Conservation (phyloP, 2,888 invertebrate species). For the Scotopteryx bipunctaria region DNA sequence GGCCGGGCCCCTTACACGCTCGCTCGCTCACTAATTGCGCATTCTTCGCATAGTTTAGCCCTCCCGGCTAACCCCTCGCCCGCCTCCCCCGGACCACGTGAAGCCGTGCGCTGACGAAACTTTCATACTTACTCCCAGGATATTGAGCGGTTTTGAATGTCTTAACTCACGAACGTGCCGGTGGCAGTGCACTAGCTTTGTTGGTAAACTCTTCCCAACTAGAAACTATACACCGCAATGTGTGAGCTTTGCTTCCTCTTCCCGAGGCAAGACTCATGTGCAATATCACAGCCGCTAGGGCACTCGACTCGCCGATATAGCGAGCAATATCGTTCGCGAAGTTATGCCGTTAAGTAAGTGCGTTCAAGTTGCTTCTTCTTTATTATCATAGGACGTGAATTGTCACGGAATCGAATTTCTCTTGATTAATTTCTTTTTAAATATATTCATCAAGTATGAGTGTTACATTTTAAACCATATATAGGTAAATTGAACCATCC, state of each 20-base stretch:
- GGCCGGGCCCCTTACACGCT: slow-evolving; percentile 86
- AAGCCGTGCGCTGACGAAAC: slow-evolving; percentile 82
- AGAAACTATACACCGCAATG: slow-evolving; percentile 51
- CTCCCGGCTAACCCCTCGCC: slow-evolving; percentile 85
- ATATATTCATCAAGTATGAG: too few species aligned
- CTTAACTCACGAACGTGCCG: slow-evolving; percentile 81
- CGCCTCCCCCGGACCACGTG: slow-evolving; percentile 81
- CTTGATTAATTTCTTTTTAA: too few species aligned
- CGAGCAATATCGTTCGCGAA: slow-evolving; percentile 16
- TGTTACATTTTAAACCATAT: too few species aligned
- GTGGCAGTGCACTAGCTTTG: slow-evolving; percentile 68
- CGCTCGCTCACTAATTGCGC: slow-evolving; percentile 96
- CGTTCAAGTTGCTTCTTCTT: slow-evolving; percentile 7
- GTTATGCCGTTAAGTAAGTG: slow-evolving; percentile 13
- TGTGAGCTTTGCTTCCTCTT: slow-evolving; percentile 47
- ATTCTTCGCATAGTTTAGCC: slow-evolving; percentile 98
- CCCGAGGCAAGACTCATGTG: slow-evolving; percentile 34
- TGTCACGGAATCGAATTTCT: too few species aligned
- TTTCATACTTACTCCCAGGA: slow-evolving; percentile 82
- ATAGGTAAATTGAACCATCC: too few species aligned
- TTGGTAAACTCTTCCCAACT: slow-evolving; percentile 71
- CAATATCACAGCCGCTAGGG: slow-evolving; percentile 11
- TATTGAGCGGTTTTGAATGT: slow-evolving; percentile 84
- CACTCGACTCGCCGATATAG: slow-evolving; percentile 27
- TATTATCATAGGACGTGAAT: too few species aligned